These are phyloP conservation scores for Pelagia noctiluca DNA, from an alignment of 30 jellyfish, hydroid and myxozoan genomes.

Conservation along the genomic window DNA sequence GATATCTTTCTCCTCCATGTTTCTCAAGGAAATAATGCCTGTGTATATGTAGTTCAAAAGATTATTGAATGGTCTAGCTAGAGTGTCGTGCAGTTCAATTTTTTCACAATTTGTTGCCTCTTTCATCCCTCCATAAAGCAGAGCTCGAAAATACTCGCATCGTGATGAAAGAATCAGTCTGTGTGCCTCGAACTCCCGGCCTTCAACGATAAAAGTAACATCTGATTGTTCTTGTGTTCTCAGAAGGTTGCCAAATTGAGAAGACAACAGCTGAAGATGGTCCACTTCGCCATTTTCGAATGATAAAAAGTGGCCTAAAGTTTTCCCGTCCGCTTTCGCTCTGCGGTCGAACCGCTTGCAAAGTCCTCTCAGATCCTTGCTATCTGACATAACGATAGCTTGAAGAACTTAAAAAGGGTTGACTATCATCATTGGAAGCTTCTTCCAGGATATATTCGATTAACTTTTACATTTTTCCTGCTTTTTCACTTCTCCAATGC, in stretches of 20 bases:
- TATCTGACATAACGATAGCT: conserved; percentile 5
- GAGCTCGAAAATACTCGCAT: conserved; percentile 96
- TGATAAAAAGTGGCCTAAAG: background rate
- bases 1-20: conserved; percentile 79
- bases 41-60: conserved; percentile 78
- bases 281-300: conserved; percentile 69
- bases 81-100: conserved; percentile 80
- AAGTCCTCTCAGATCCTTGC: background rate
- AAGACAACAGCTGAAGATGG: conserved; percentile 80
- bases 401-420: no score
- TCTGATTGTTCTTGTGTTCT: conserved; percentile 81
- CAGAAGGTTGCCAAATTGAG: conserved; percentile 77
- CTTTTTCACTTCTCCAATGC: no score
- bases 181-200: conserved; percentile 75
- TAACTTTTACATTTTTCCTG: no score
- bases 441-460: no score
- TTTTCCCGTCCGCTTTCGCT: background rate
- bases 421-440: no score
- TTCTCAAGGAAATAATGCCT: conserved; percentile 75
- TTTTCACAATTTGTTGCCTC: conserved; percentile 77
- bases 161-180: conserved; percentile 82
- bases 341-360: background rate
- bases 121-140: conserved; percentile 91
- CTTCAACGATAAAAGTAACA: conserved; percentile 88
- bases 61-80: conserved; percentile 64